Conservation (phyloP, 2,113 vertebrate genomes). For the Hyla sarda region DNA sequence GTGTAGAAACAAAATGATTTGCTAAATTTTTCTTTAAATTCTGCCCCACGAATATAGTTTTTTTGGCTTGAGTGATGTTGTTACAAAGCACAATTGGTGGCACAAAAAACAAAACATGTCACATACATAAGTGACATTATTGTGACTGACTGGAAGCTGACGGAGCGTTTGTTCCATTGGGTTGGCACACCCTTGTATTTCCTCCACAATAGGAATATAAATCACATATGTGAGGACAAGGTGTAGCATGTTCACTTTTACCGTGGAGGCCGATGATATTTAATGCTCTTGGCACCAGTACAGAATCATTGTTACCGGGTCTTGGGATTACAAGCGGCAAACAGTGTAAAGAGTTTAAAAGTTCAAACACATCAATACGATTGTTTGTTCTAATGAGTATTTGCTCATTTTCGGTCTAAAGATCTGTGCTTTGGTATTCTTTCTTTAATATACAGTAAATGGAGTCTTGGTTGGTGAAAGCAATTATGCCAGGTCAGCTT, state of each 20-base stretch:
- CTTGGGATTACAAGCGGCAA: slow-evolving; percentile 3
- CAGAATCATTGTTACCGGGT: not conserved
- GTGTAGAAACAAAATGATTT: no score
- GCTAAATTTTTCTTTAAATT: no score
- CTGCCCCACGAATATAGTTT: no score
- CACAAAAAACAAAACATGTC: no score
- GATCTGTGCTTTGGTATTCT: slow-evolving; percentile 18
- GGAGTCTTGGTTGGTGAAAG: slow-evolving; percentile 33
- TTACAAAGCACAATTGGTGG: no score
- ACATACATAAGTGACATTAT: no score
- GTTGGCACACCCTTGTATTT: not conserved
- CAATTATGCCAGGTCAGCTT: slow-evolving; percentile 46
- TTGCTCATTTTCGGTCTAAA: slow-evolving; percentile 49
- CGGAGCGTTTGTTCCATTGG: not conserved
- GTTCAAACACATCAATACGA: slow-evolving; percentile 32
- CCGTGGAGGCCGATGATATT: not conserved
- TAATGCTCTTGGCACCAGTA: not conserved
- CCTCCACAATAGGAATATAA: not conserved
- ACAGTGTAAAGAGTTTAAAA: slow-evolving; percentile 33
- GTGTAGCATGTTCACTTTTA: not conserved
- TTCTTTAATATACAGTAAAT: slow-evolving; percentile 47
- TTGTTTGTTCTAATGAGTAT: slow-evolving; percentile 37
- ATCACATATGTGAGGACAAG: not conserved
- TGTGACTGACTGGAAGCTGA: not conserved
- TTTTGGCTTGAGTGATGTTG: no score